Evolutionary conservation across 2,888 invertebrate genomes (phyloP).

Genomic region (Pherbina coryleti): DNA sequence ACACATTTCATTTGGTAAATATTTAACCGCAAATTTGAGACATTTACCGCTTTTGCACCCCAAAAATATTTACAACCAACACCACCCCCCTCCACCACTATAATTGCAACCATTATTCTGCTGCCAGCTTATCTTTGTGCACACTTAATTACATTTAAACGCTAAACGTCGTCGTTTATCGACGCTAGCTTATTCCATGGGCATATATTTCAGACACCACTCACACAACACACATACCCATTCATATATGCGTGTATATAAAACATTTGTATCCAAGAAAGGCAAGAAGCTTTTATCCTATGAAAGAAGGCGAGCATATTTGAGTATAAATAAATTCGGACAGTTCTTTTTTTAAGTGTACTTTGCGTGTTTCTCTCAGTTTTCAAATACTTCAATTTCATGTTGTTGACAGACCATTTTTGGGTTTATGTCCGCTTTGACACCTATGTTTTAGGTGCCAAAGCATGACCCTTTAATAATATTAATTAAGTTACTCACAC

Average conservation of each 20-base stretch:
- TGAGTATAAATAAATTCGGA: no score
- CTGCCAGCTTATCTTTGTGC: constrained; percentile 25
- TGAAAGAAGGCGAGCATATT: no score
- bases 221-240: neutral
- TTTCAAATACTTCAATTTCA: neutral
- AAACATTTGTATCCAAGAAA: no score
- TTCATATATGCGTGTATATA: no score
- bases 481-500: constrained; percentile 16
- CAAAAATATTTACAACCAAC: neutral
- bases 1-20: no score
- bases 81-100: neutral
- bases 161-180: constrained; percentile 23
- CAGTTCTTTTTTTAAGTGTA: no score
- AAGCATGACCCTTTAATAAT: constrained; percentile 21
- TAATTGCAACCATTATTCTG: neutral
- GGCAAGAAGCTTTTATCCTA: no score
- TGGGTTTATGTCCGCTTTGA: neutral
- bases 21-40: no score
- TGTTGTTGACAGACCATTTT: constrained; percentile 22
- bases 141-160: constrained; percentile 37
- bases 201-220: neutral
- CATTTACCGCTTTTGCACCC: neutral
- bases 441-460: constrained; percentile 8
- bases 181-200: neutral
- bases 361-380: neutral